These are phyloP conservation scores for Hypothenemus hampei DNA, from an alignment of 1,140 invertebrate genomes.

Conservation along the genomic window DNA sequence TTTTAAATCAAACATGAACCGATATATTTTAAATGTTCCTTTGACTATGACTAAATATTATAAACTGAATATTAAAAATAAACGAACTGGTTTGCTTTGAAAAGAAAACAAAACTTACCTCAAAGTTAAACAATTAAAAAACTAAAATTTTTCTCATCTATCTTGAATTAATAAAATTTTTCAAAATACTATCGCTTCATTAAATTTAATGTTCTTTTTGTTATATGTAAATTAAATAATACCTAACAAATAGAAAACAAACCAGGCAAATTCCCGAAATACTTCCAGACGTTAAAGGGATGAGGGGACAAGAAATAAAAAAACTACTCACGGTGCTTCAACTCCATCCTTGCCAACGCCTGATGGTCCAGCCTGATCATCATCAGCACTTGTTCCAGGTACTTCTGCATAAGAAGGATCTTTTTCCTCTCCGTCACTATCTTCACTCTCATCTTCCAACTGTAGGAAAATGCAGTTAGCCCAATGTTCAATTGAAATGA, in stretches of 20 bases:
- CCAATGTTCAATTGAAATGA: not conserved
- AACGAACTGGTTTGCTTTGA: not conserved
- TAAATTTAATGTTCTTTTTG: too few relatives aligned
- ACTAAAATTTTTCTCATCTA: too few relatives aligned
- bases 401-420: constrained; percentile 50
- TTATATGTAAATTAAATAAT: not conserved
- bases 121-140: not conserved
- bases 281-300: constrained; percentile 30
- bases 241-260: constrained; percentile 9
- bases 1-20: too few relatives aligned
- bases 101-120: not conserved
- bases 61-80: not conserved
- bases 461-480: constrained; percentile 22
- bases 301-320: constrained; percentile 28
- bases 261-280: constrained; percentile 4
- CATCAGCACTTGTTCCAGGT: constrained; percentile 49
- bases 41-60: not conserved
- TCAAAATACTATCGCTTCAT: too few relatives aligned
- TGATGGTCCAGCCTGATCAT: constrained; percentile 52
- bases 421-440: constrained; percentile 32
- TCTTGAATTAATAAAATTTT: too few relatives aligned
- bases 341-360: constrained; percentile 51
- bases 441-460: constrained; percentile 38
- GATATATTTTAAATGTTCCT: too few relatives aligned
- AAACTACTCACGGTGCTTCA: constrained; percentile 55